Evolutionary conservation across 2,888 invertebrate species (phyloP).

Genomic region (Pristionchus mayeri): DNA sequence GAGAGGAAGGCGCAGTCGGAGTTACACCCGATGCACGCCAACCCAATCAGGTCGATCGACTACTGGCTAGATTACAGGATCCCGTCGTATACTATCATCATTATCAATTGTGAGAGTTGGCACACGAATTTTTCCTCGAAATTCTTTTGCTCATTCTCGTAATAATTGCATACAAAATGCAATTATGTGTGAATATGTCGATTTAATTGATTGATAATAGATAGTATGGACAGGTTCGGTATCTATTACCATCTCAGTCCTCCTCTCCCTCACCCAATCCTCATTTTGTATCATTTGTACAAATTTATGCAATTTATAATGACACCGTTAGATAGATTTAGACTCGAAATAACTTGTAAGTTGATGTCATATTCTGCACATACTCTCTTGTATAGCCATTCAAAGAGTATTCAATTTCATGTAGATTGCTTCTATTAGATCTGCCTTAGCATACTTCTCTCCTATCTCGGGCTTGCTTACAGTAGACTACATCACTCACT

Average conservation of each 20-base stretch:
- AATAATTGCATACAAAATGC: conserved; percentile 8
- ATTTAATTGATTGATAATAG: conserved; percentile 35
- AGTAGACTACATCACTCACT: conserved; percentile 12
- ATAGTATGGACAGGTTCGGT: conserved; percentile 27
- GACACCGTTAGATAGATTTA: background rate
- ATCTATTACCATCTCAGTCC: conserved; percentile 16
- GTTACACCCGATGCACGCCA: conserved; percentile 8
- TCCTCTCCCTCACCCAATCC: conserved; percentile 23
- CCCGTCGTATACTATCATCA: conserved; percentile 48
- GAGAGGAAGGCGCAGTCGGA: conserved; percentile 18
- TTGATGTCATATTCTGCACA: background rate
- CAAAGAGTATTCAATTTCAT: background rate
- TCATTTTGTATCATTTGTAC: conserved; percentile 26
- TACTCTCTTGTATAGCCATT: conserved; percentile 5
- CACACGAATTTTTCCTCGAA: background rate
- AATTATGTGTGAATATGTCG: conserved; percentile 44
- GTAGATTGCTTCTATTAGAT: conserved; percentile 16
- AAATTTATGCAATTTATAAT: background rate
- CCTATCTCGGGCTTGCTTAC: background rate
- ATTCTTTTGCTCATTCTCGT: background rate
- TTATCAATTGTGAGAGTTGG: conserved; percentile 35
- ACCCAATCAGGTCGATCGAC: conserved; percentile 35
- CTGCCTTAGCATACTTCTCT: conserved; percentile 9
- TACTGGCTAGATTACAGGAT: conserved; percentile 25
- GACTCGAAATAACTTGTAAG: conserved; percentile 5